phyloP scores from a whole-genome alignment of 2,113 vertebrate species.

The Anhinga rufa region DNA sequence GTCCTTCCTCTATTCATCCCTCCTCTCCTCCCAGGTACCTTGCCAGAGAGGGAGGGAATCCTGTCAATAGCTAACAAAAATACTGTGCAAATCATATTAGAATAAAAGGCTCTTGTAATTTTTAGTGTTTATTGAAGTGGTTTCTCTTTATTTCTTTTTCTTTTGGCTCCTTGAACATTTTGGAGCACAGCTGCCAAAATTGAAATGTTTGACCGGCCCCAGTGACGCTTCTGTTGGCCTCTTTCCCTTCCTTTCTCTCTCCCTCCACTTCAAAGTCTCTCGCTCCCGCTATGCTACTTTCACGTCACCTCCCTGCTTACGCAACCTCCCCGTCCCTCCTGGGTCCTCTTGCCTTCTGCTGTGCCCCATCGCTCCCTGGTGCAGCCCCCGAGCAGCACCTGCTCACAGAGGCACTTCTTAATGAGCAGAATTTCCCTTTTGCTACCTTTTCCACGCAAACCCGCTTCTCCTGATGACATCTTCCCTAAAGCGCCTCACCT shows the following conservation, averaged over 20 bases:
- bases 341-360: neutral
- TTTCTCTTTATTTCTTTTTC: constrained; percentile 44
- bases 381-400: neutral
- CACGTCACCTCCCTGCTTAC: neutral
- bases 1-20: constrained; percentile 16
- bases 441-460: neutral
- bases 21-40: constrained; percentile 35
- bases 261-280: neutral
- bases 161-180: neutral
- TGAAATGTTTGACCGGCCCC: neutral
- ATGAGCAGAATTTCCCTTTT: neutral
- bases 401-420: neutral
- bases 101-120: constrained; percentile 42
- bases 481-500: neutral
- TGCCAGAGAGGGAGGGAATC: constrained; percentile 47
- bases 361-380: neutral
- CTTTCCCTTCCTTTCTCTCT: constrained; percentile 29
- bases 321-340: neutral
- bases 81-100: constrained; percentile 53
- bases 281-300: neutral
- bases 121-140: constrained; percentile 45
- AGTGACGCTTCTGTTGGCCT: constrained; percentile 20
- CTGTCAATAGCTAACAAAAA: constrained; percentile 46
- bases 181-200: constrained; percentile 11
- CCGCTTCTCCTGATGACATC: neutral